phyloP scores from a whole-genome alignment of 1,140 invertebrate species.

The Drosophila punjabiensis region DNA sequence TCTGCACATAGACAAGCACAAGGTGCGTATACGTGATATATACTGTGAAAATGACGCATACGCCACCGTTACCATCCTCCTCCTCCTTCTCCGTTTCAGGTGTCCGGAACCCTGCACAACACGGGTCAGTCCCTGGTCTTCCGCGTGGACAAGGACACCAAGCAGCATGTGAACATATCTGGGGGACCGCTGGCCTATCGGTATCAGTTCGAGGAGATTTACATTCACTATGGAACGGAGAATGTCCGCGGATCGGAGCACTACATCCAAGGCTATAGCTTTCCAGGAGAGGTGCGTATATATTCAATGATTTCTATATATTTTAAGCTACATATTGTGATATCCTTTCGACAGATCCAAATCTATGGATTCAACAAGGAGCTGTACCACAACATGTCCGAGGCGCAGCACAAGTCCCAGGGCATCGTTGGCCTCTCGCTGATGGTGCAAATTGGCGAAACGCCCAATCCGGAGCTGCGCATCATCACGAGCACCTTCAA shows the following conservation, averaged over 20 bases:
- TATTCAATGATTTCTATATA: background rate
- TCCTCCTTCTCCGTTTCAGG: constrained; percentile 89
- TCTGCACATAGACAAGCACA: constrained; percentile 95
- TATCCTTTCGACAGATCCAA: constrained; percentile 90
- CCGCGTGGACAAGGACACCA: constrained; percentile 93
- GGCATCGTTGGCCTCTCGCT: constrained; percentile 96
- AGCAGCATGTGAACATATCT: constrained; percentile 95
- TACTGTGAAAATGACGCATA: background rate
- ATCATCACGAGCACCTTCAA: constrained; percentile 95
- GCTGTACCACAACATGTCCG: constrained; percentile 98
- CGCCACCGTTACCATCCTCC: background rate
- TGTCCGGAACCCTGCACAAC: constrained; percentile 94
- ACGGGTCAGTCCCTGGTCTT: constrained; percentile 97
- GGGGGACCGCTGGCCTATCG: constrained; percentile 97
- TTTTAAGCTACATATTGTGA: background rate
- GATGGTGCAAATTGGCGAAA: constrained; percentile 96
- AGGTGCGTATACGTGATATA: constrained; percentile 87
- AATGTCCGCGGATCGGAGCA: constrained; percentile 97
- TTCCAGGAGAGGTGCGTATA: constrained; percentile 95
- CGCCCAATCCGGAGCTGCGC: constrained; percentile 92
- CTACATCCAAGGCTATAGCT: constrained; percentile 95
- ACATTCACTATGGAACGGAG: constrained; percentile 96
- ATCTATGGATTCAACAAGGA: constrained; percentile 98
- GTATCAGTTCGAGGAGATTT: constrained; percentile 97
- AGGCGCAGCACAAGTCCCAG: constrained; percentile 96